Evolutionary conservation across 2,888 invertebrate species (phyloP).

Genomic region (Psylliodes chrysocephalus): DNA sequence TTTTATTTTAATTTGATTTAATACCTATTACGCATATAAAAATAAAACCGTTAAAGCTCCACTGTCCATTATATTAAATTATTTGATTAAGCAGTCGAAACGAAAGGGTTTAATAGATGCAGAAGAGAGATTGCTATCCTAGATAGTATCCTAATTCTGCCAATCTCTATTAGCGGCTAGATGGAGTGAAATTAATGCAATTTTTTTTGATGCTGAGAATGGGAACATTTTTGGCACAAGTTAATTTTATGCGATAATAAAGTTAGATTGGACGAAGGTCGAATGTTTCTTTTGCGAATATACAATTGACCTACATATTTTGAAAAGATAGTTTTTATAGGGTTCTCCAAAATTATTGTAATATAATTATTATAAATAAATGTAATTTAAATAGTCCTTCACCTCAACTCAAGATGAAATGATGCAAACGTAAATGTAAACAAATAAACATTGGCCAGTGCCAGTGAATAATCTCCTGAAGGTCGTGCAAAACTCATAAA

Average conservation of each 20-base stretch:
- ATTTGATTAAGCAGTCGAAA: no score
- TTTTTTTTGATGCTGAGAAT: conserved; percentile 9
- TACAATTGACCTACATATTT: conserved; percentile 13
- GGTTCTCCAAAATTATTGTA: no score
- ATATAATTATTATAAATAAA: no score
- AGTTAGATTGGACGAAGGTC: conserved; percentile 6
- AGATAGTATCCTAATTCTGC: conserved; percentile 3
- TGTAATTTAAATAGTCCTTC: no score
- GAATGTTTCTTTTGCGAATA: neutral
- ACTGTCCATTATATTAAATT: no score
- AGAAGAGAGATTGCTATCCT: no score
- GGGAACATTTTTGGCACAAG: conserved; percentile 14
- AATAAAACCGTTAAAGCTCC: no score
- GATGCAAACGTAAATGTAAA: conserved; percentile 19
- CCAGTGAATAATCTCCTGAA: conserved; percentile 13
- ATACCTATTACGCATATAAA: no score
- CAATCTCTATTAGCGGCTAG: conserved; percentile 12
- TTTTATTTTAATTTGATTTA: no score
- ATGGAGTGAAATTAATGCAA: neutral
- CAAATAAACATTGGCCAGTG: neutral
- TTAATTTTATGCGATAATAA: neutral
- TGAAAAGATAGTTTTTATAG: no score
- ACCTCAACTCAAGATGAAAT: no score
- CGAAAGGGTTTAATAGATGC: no score
- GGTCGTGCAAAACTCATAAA: conserved; percentile 18